Evolutionary conservation across 2,113 vertebrate species (phyloP).

Genomic region (Polypterus bichir): DNA sequence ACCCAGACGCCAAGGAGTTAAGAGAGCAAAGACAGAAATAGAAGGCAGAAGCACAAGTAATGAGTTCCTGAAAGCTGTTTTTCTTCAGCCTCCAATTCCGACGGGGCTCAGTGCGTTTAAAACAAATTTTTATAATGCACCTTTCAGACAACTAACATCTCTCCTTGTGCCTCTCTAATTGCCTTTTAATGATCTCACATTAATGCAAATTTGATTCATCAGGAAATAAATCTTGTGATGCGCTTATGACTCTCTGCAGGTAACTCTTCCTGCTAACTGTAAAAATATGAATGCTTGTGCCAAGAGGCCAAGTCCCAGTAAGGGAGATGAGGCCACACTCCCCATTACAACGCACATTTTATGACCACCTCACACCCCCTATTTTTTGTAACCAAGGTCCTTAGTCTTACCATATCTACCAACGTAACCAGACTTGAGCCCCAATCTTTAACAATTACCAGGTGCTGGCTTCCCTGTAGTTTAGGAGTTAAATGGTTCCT

Average conservation of each 20-base stretch:
- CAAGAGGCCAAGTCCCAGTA: constrained; percentile 5
- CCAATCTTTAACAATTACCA: no score
- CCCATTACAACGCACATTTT: no score
- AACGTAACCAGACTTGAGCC: no score
- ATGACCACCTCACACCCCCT: no score
- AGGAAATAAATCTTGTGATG: constrained; percentile 55
- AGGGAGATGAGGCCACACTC: constrained; percentile 3
- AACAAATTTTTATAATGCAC: constrained; percentile 15
- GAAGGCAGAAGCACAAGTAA: neutral
- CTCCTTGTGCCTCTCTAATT: constrained; percentile 56
- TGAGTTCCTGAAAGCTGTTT: neutral
- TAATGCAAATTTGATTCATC: constrained; percentile 74
- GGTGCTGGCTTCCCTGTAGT: no score
- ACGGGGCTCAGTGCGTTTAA: constrained; percentile 7
- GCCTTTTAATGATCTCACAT: constrained; percentile 81
- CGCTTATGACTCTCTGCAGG: constrained; percentile 52
- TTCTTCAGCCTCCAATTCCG: constrained; percentile 3
- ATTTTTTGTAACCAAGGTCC: no score
- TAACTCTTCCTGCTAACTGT: constrained; percentile 42
- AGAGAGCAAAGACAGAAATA: constrained; percentile 1
- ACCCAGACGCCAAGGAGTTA: neutral
- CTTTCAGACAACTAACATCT: constrained; percentile 20
- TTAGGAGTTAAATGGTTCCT: no score
- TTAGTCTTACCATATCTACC: no score
- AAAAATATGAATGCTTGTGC: constrained; percentile 32